phyloP scores from a whole-genome alignment of 2,888 invertebrate species.

The Danaus chrysippus region DNA sequence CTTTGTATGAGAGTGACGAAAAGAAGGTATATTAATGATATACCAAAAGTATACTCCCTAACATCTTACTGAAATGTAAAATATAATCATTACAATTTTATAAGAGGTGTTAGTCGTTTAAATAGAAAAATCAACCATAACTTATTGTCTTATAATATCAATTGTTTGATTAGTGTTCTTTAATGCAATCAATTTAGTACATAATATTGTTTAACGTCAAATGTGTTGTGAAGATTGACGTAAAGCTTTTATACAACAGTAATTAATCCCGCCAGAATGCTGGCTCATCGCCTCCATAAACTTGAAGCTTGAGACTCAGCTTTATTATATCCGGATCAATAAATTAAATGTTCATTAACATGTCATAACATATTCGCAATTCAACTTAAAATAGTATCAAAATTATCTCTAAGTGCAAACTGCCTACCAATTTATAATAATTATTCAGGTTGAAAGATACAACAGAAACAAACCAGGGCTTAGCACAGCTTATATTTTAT shows the following conservation, averaged over 20 bases:
- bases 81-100: too few species aligned
- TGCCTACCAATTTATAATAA: background rate
- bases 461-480: background rate
- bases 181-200: slow-evolving; percentile 4
- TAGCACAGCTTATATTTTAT: slow-evolving; percentile 1
- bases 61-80: too few species aligned
- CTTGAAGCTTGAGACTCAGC: background rate
- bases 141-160: slow-evolving; percentile 1
- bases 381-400: background rate
- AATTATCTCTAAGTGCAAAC: background rate
- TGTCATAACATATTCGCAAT: background rate
- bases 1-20: background rate
- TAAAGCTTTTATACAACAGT: slow-evolving; percentile 64
- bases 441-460: background rate
- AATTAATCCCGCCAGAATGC: slow-evolving; percentile 59
- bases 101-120: too few species aligned
- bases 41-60: too few species aligned
- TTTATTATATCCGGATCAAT: slow-evolving; percentile 1
- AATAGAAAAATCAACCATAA: slow-evolving; percentile 2
- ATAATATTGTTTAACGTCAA: slow-evolving; percentile 30
- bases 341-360: slow-evolving; percentile 3
- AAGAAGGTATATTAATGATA: background rate
- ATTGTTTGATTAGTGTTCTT: background rate
- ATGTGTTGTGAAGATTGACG: slow-evolving; percentile 53
- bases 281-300: slow-evolving; percentile 51